Conservation (phyloP, 2,888 invertebrate genomes). For the Synanthedon formicaeformis region DNA sequence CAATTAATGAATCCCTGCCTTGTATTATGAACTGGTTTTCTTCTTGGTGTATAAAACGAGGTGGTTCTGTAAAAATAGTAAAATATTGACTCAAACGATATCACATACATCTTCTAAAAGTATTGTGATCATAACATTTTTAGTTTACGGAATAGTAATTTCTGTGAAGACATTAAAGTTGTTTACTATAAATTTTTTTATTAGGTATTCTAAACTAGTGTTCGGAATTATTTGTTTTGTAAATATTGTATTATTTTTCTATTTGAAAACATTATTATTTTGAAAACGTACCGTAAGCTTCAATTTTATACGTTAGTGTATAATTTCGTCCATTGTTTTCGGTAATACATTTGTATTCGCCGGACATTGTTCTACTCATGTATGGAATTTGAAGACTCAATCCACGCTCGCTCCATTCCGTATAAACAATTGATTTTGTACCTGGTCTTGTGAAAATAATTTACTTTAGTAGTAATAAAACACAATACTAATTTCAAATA, state of each 20-base stretch:
- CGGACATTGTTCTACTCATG: constrained; percentile 36
- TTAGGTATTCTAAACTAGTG: no score
- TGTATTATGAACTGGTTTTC: constrained; percentile 31
- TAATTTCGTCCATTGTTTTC: constrained; percentile 23
- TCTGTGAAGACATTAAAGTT: no score
- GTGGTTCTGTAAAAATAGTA: constrained; percentile 23
- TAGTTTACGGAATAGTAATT: no score
- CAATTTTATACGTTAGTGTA: constrained; percentile 23
- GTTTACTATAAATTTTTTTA: no score
- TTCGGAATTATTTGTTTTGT: no score
- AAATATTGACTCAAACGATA: no score
- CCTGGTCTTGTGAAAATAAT: constrained; percentile 58
- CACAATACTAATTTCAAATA: not conserved
- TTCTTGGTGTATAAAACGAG: constrained; percentile 31
- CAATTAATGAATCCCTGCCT: constrained; percentile 29
- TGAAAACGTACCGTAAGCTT: constrained; percentile 40
- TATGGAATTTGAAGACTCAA: constrained; percentile 34
- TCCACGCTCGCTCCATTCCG: constrained; percentile 26
- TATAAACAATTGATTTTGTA: constrained; percentile 40
- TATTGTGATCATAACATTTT: no score
- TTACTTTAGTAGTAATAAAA: constrained; percentile 28
- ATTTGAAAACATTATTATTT: constrained; percentile 2
- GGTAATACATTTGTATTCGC: constrained; percentile 41
- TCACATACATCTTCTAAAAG: no score
- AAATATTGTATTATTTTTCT: no score